phyloP scores from a whole-genome alignment of 2,888 invertebrate species.

The Drosophila pegasa region DNA sequence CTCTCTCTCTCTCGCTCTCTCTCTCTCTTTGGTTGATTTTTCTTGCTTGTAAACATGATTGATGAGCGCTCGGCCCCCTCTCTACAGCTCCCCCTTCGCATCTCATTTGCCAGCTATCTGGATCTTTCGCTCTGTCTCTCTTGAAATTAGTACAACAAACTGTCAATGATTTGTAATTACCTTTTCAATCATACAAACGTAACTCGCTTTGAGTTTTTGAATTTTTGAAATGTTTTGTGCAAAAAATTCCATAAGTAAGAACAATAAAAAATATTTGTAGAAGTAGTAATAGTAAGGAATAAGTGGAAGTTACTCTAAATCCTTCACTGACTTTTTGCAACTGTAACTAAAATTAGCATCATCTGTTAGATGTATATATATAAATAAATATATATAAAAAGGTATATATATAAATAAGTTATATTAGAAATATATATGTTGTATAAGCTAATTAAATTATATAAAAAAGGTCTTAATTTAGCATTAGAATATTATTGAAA shows the following conservation, averaged over 20 bases:
- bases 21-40: constrained; percentile 25
- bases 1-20: neutral
- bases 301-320: too few relatives aligned
- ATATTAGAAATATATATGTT: too few relatives aligned
- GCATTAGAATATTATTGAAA: too few relatives aligned
- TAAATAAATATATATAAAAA: too few relatives aligned
- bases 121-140: constrained; percentile 3
- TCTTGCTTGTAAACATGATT: constrained; percentile 59
- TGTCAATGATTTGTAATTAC: constrained; percentile 76
- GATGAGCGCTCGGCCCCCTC: constrained; percentile 31
- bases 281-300: too few relatives aligned
- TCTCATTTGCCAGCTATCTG: neutral
- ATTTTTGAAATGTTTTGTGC: constrained; percentile 40
- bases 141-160: constrained; percentile 74
- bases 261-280: constrained; percentile 20
- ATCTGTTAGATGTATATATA: too few relatives aligned
- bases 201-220: constrained; percentile 12
- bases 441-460: too few relatives aligned
- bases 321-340: too few relatives aligned
- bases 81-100: neutral
- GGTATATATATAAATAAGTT: too few relatives aligned
- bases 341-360: too few relatives aligned
- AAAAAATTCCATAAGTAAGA: constrained; percentile 35
- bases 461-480: too few relatives aligned
- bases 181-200: constrained; percentile 64